Evolutionary conservation across 2,113 vertebrate genomes (phyloP).

Genomic region (Leptobrachium leishanense): DNA sequence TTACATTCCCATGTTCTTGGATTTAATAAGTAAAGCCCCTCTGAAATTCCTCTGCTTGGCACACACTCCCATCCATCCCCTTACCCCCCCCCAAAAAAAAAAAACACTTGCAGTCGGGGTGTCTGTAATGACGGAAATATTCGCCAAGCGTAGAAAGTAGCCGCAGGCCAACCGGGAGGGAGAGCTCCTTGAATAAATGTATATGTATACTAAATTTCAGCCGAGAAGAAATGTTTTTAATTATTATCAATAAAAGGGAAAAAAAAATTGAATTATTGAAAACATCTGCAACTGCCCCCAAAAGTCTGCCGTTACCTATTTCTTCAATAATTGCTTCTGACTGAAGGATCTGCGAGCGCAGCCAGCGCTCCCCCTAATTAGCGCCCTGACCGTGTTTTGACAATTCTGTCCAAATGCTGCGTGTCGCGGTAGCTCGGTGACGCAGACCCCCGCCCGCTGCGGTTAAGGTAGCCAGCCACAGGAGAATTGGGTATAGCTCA

Average conservation of each 20-base stretch:
- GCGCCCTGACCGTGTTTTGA: constrained; percentile 54
- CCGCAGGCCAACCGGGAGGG: constrained; percentile 8
- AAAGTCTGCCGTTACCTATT: constrained; percentile 56
- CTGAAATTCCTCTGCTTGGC: not conserved
- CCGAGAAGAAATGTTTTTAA: constrained; percentile 49
- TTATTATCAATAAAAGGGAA: constrained; percentile 50
- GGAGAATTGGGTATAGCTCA: not conserved
- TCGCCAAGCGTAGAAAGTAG: constrained; percentile 21
- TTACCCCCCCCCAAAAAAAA: not conserved
- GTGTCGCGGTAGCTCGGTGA: constrained; percentile 50
- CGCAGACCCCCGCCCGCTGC: constrained; percentile 46
- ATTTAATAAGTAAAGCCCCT: not conserved
- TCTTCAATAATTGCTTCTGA: constrained; percentile 55
- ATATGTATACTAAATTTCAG: constrained; percentile 27
- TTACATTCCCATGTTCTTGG: no score
- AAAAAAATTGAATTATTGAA: constrained; percentile 56
- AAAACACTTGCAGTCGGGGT: not conserved
- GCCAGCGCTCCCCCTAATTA: constrained; percentile 53
- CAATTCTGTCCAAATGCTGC: constrained; percentile 52
- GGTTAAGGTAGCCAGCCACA: not conserved
- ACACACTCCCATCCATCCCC: not conserved
- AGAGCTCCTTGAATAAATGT: constrained; percentile 20
- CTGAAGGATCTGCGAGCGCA: constrained; percentile 52
- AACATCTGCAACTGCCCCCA: constrained; percentile 58
- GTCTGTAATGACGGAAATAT: constrained; percentile 13